These are phyloP conservation scores for Chaetogeoica ovagalla DNA, from an alignment of 2,888 invertebrate species.

Conservation along the genomic window DNA sequence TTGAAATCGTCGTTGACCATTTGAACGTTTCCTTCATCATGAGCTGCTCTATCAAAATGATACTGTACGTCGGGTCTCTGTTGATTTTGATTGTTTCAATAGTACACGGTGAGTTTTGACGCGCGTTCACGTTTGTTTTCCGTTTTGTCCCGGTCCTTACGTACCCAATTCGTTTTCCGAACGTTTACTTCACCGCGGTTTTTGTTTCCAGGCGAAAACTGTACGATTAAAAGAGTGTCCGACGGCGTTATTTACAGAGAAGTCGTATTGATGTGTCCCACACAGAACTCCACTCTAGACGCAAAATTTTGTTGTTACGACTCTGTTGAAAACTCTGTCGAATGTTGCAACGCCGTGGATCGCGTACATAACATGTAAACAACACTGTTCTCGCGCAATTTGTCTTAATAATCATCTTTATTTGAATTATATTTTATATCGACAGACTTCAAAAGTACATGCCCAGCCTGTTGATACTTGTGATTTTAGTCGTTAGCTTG, in stretches of 20 bases:
- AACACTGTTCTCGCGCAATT: background rate
- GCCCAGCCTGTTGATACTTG: slow-evolving; percentile 26
- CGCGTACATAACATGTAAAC: slow-evolving; percentile 31
- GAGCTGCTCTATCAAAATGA: slow-evolving; percentile 2
- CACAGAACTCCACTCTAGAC: background rate
- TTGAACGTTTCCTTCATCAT: slow-evolving; percentile 2
- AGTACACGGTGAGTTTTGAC: slow-evolving; percentile 12
- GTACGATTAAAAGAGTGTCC: slow-evolving; percentile 7
- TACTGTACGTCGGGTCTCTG: background rate
- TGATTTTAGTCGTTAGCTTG: slow-evolving; percentile 25
- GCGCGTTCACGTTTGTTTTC: background rate
- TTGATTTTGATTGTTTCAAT: background rate
- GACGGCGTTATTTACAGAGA: slow-evolving; percentile 16
- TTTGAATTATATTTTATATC: slow-evolving; percentile 1
- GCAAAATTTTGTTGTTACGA: slow-evolving; percentile 43
- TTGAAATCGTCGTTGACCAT: background rate
- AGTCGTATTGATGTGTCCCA: slow-evolving; percentile 18
- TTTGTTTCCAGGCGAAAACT: slow-evolving; percentile 26
- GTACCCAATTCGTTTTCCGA: too few species aligned
- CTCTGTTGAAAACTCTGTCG: background rate
- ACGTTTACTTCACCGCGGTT: too few species aligned
- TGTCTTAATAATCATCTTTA: background rate
- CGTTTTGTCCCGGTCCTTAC: too few species aligned
- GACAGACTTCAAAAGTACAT: slow-evolving; percentile 27
- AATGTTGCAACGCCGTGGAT: slow-evolving; percentile 33